Base-by-base conservation (phyloP, 2,113 vertebrate genomes). In the Clarias batrachus region DNA sequence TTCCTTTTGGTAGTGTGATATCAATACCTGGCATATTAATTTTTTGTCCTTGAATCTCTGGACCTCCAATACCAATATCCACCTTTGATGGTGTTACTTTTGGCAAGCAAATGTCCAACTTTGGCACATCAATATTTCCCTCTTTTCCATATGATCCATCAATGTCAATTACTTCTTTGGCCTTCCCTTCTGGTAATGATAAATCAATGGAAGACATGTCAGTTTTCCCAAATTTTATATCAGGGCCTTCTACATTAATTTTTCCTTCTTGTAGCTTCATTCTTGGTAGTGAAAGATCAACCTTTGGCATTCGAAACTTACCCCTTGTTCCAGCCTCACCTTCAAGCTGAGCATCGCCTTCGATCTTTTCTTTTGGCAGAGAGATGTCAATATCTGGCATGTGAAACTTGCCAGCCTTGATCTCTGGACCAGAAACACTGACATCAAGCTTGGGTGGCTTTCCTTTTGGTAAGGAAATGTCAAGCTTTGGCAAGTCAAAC, bases 391-490 rank as follows among this genome's bases (percentile, higher is more conserved):
- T 6, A 48, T 86, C 85, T n/a, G 87, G 89, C 82, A 86, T 78
- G 52, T 87, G 59, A 59, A 90, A 79, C 27, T 92, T 91, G n/a
- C 87, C 80, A 17, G 82, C 83, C 33, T 88, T 91, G 79, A 90
- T 88, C 0, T 74, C 88, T 11, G 87, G 33, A 13, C 66, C 83
- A 25, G 81, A 82, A 71, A 88, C 23, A 16, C 70, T 76, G 16
- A 90, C 0, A 8, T 89, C 62, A 82, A 81, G 0, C 57, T 89
- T 37, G 73, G 91, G 37, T 14, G 85, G 27, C 21, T 90, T 87
- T 79, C 91, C 82, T 85, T 91, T 92, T 3, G 92, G 92, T 7
- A 94, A 83, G 10, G 91, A 92, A 2, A 92, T 66, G 25, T 80
- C 78, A 37, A 80, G 1, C 9, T 56, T 57, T 0, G 92, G 78